Conservation (phyloP, 2,888 invertebrate species). For the Ormyrus nitidulus region DNA sequence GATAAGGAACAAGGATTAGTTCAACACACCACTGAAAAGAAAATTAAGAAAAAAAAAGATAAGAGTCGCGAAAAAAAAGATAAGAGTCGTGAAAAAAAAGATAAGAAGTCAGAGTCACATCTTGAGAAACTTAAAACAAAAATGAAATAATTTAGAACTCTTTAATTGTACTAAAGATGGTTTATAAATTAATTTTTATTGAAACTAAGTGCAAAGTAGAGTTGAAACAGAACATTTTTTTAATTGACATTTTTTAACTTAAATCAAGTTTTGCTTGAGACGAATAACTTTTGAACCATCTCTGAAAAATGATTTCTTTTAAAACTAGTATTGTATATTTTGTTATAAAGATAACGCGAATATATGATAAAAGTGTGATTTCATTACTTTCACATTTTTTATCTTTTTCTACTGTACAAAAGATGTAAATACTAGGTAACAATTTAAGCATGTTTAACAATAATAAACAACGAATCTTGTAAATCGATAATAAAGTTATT, state of each 20-base stretch:
- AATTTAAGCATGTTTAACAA: too few relatives aligned
- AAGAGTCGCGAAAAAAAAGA: conserved; percentile 14
- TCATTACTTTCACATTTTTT: not conserved
- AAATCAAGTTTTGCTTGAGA: too few relatives aligned
- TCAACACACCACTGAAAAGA: not conserved
- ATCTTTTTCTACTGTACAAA: not conserved
- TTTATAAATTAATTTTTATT: conserved; percentile 1
- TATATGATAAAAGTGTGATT: not conserved
- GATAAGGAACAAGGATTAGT: not conserved
- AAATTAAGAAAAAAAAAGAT: conserved; percentile 1
- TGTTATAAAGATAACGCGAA: not conserved
- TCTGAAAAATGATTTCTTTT: too few relatives aligned
- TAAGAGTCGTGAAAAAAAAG: conserved; percentile 1
- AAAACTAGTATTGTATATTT: not conserved
- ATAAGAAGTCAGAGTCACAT: not conserved
- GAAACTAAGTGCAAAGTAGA: not conserved
- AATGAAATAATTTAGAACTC: not conserved
- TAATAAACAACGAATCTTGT: too few relatives aligned
- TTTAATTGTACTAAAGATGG: conserved; percentile 4
- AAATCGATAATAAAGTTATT: too few relatives aligned
- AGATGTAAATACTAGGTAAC: too few relatives aligned
- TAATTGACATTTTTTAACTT: too few relatives aligned
- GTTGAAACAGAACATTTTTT: too few relatives aligned
- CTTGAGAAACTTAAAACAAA: conserved; percentile 1
- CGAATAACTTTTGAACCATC: too few relatives aligned